Conservation (phyloP, 1,140 invertebrate genomes). For the Dreissena polymorpha region DNA sequence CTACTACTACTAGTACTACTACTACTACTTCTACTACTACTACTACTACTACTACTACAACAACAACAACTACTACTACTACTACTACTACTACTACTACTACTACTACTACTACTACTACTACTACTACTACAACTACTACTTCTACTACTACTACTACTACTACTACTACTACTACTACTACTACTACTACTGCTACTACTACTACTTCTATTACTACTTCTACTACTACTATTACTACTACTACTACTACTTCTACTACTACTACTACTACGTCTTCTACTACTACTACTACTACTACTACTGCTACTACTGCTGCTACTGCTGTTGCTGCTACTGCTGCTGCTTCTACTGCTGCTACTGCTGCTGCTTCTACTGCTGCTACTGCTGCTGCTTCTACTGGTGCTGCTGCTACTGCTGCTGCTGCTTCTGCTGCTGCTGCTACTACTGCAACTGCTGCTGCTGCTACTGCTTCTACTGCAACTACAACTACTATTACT, state of each 20-base stretch:
- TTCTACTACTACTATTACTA: slow-evolving; percentile 14
- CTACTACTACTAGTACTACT: slow-evolving; percentile 5
- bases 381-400: too few species aligned
- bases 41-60: slow-evolving; percentile 5
- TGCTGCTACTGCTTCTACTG: too few species aligned
- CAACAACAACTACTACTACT: slow-evolving; percentile 8
- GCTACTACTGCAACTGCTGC: too few species aligned
- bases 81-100: slow-evolving; percentile 8
- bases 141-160: not conserved
- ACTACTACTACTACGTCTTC: too few species aligned
- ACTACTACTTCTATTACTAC: too few species aligned
- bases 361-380: too few species aligned
- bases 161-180: not conserved
- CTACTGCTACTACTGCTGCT: slow-evolving; percentile 1
- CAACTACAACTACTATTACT: too few species aligned
- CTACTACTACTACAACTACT: slow-evolving; percentile 11
- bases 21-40: not conserved
- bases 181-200: slow-evolving; percentile 21
- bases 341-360: too few species aligned
- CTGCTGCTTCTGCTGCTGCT: too few species aligned
- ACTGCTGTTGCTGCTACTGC: too few species aligned
- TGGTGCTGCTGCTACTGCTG: too few species aligned
- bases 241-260: slow-evolving; percentile 18
- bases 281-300: too few species aligned
- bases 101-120: slow-evolving; percentile 22